Base-by-base conservation (phyloP, 2,888 invertebrate genomes). In the Trichopria drosophilae region DNA sequence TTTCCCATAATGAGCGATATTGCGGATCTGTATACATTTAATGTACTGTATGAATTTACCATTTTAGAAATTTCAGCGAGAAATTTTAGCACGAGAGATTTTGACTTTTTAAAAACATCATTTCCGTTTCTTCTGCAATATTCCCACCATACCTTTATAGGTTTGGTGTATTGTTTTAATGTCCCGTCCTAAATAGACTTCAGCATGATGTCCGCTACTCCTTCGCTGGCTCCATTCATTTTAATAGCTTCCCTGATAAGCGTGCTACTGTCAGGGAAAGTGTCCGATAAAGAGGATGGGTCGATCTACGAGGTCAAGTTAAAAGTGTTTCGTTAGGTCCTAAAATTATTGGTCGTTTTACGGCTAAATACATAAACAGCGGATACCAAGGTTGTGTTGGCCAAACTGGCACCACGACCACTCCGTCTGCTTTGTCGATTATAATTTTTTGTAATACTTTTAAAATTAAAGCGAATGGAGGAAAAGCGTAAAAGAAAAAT, bases 331-430 rank as follows among this genome's bases (percentile, higher is more conserved):
- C 9, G 10, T 48, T 24, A n/a, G 64, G 60, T 4, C 39, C 18
- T 20, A 64, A 40, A 9, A 19, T 10, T 10, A 54, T 24, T 2
- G 44, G 26, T 3, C 20, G n/a, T 31, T 6, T 37, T 9, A 35
- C 34, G 1, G 35, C 7, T n/a, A 53, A 15, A 3, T 32, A 34
- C 22, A 16, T 45, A 5, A 51, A 59, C n/a, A 58, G n/a, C 3
- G 67, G 67, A 34, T 51, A 68, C 67, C 65, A 69, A 0, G 63
- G 57, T 46, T 67, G 66, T 2, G 57, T 55, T n/a, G 55, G 56
- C 68, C 59, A 69, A 13, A 43, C 20, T n/a, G 62, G 68, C 6
- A 63, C 63, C 4, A 68, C 63, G 5, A 69, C 32, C 28, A 68
- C 62, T 5, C 66, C 66, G 18, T 47, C 45, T 3, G 67, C 63